These are phyloP conservation scores for Microchirus variegatus DNA, from an alignment of 2,797 vertebrate species.

Conservation along the genomic window DNA sequence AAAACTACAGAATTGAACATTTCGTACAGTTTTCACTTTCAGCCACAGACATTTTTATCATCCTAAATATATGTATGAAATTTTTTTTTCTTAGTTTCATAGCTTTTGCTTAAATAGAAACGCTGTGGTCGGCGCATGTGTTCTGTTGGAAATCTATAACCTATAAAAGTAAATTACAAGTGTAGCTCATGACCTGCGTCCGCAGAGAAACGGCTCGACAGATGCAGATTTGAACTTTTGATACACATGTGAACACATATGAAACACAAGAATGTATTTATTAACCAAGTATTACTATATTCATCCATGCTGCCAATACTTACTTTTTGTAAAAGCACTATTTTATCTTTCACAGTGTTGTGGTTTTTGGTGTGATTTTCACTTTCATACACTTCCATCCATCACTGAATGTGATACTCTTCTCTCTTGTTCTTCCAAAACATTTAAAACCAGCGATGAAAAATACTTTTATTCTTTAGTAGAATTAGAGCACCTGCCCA, in stretches of 20 bases:
- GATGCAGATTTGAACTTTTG: not conserved
- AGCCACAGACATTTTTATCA: not conserved
- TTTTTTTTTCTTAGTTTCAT: not conserved
- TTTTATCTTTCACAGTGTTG: too few species aligned
- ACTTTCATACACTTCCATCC: too few species aligned
- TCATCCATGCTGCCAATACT: too few species aligned
- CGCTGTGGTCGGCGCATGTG: not conserved
- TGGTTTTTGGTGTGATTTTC: too few species aligned
- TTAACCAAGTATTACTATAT: not conserved
- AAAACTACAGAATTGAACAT: not conserved
- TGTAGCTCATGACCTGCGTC: not conserved
- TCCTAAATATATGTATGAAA: not conserved
- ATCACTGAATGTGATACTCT: not conserved
- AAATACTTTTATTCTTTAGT: too few species aligned
- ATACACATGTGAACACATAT: not conserved
- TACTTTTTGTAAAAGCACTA: too few species aligned
- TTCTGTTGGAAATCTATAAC: not conserved
- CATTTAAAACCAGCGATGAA: too few species aligned
- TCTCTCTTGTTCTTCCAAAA: too few species aligned
- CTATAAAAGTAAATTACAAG: conserved; percentile 3
- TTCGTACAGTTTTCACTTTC: not conserved
- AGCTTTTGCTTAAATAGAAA: conserved; percentile 1
- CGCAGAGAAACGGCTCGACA: not conserved
- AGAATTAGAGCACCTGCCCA: too few species aligned
- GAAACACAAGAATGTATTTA: not conserved